phyloP scores from a whole-genome alignment of 2,113 vertebrate species.

The Piliocolobus tephrosceles region DNA sequence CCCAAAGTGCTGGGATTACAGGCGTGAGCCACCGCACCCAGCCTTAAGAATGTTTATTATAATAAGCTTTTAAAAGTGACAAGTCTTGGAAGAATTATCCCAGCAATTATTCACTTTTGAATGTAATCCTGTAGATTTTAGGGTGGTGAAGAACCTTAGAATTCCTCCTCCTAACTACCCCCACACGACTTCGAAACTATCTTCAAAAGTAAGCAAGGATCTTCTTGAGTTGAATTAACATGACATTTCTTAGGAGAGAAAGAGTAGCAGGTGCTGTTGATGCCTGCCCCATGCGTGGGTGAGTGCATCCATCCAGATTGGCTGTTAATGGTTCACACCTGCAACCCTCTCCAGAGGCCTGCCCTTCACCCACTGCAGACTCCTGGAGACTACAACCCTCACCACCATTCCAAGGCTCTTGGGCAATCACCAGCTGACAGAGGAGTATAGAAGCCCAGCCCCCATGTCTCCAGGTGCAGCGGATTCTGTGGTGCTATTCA shows the following conservation, averaged over 20 bases:
- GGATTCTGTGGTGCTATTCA: neutral
- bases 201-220: neutral
- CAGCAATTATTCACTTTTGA: conserved; percentile 4
- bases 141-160: neutral
- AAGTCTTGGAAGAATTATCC: conserved; percentile 40
- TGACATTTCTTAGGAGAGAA: neutral
- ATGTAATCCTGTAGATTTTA: neutral
- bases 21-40: no score
- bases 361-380: neutral
- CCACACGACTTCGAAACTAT: neutral
- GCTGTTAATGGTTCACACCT: neutral
- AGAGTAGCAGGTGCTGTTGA: neutral
- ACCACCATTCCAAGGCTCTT: neutral
- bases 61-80: conserved; percentile 46
- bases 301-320: accelerated
- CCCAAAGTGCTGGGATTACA: no score
- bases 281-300: neutral
- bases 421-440: neutral
- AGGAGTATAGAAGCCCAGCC: neutral
- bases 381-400: neutral
- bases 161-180: neutral
- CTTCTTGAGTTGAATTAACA: neutral
- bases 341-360: neutral
- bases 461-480: neutral
- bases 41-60: conserved; percentile 39